Evolutionary conservation across 2,113 vertebrate species (phyloP).

Genomic region (Oenanthe oenanthe): DNA sequence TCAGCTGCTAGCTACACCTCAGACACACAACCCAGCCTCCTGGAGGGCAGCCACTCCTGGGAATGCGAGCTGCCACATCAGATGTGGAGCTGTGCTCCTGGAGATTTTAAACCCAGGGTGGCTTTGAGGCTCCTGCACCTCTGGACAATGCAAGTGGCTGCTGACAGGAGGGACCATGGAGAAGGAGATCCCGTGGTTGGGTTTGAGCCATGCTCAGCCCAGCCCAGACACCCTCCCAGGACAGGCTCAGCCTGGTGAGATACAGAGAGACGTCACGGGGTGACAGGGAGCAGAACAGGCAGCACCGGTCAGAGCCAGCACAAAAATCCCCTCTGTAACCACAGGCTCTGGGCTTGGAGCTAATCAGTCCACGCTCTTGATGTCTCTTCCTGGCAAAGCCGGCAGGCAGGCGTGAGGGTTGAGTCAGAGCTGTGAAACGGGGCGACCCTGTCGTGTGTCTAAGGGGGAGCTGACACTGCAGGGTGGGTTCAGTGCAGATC

Average conservation of each 20-base stretch:
- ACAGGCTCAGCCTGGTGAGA: not conserved
- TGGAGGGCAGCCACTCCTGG: slow-evolving; percentile 41
- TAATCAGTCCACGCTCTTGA: not conserved
- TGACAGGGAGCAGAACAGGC: slow-evolving; percentile 7
- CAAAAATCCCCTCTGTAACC: not conserved
- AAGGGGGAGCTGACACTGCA: not conserved
- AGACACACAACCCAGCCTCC: slow-evolving; percentile 24
- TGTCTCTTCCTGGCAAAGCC: not conserved
- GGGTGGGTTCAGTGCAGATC: not conserved
- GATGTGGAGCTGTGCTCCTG: not conserved
- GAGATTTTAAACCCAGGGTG: not conserved
- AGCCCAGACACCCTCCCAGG: not conserved
- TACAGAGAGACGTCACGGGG: not conserved
- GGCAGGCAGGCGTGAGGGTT: not conserved
- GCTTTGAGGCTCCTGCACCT: not conserved
- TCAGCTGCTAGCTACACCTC: slow-evolving; percentile 49
- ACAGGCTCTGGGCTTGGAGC: not conserved
- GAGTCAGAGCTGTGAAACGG: not conserved
- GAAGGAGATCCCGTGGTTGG: not conserved
- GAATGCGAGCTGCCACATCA: not conserved
- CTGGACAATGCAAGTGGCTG: not conserved
- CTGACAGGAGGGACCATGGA: not conserved
- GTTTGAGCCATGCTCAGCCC: not conserved
- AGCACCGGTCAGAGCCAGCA: not conserved
- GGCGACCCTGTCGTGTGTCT: accelerated